Base-by-base conservation (phyloP, 2,797 vertebrate genomes). In the Hirundo rustica region DNA sequence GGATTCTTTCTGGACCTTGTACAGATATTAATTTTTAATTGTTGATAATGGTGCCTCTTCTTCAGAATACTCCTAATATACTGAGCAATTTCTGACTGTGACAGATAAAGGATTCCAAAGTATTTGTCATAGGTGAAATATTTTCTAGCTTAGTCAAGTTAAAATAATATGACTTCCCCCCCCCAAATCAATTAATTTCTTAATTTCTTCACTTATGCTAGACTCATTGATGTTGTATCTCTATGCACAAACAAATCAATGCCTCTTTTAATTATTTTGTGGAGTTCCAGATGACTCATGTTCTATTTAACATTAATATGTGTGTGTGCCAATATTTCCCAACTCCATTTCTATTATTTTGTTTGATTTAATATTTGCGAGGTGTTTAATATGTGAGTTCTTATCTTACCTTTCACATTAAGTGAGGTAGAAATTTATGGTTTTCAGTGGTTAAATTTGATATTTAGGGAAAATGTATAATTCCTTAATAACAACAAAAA, bases 391-490 rank as follows among this genome's bases (percentile, higher is more conserved):
- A 76, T 71, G 13, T 72, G 42, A 95, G 40, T 95, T 95, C 90
- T 95, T 74, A 71, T 92, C 89, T 96, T 73, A 64, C n/a, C 55
- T 95, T 95, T 96, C 94, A 88, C 23, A 61, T 85, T 96, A 94
- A 93, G 65, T 94, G 47, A 82, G 17, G 47, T 77, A 95, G 55
- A 88, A 86, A 27, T 85, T 83, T 85, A 86, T 88, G 23, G 54
- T 91, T 96, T 74, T 94, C 61, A 51, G 81, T 94, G n/a, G 85
- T 71, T 71, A 92, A 90, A 93, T 93, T 93, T 80, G 55, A 68
- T 92, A 61, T 95, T 95, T 87, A 29, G 10, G 84, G 85, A 94
- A 96, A 81, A 80, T 27, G 0, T 13, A 45, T 16, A 74, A 47
- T 85, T 60, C 48, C 70, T 74, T 67, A 45, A 6, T 68, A 55